These are phyloP conservation scores for Larimichthys crocea DNA, from an alignment of 2,113 vertebrate genomes.

Conservation along the genomic window DNA sequence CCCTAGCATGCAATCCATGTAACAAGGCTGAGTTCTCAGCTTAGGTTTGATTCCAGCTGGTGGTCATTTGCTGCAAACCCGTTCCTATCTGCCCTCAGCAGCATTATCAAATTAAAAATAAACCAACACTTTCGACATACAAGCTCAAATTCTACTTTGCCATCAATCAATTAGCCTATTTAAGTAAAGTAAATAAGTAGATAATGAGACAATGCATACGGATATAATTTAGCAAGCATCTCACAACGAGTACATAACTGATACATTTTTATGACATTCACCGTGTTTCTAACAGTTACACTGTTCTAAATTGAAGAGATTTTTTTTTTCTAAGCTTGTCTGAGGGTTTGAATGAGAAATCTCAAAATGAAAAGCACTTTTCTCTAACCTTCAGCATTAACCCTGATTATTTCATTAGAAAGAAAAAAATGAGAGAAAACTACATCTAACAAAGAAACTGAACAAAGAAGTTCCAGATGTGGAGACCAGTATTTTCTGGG, in stretches of 20 bases:
- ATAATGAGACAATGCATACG: neutral
- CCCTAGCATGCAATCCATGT: no score
- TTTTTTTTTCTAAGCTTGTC: neutral
- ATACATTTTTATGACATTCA: conserved; percentile 22
- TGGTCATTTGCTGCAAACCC: no score
- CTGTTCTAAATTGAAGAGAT: neutral
- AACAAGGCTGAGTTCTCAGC: no score
- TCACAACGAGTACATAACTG: neutral
- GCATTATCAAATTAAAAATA: neutral
- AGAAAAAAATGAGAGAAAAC: neutral
- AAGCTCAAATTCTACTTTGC: neutral
- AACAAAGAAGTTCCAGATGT: neutral
- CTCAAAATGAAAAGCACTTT: neutral
- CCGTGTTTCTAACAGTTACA: neutral
- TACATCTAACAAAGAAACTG: neutral
- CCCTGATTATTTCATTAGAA: neutral
- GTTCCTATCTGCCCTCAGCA: neutral
- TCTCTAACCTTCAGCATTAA: conserved; percentile 3
- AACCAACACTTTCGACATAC: neutral
- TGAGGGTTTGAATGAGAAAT: neutral
- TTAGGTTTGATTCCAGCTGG: no score
- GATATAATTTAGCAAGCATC: conserved; percentile 5
- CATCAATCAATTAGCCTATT: neutral
- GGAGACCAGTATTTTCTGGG: neutral
- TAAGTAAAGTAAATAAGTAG: neutral